A percentile compares a stretch with the other conserved stretches of the same genome.
Evolutionary conservation across 1,140 invertebrate species (phyloP).

Genomic region (Adelges cooleyi): DNA sequence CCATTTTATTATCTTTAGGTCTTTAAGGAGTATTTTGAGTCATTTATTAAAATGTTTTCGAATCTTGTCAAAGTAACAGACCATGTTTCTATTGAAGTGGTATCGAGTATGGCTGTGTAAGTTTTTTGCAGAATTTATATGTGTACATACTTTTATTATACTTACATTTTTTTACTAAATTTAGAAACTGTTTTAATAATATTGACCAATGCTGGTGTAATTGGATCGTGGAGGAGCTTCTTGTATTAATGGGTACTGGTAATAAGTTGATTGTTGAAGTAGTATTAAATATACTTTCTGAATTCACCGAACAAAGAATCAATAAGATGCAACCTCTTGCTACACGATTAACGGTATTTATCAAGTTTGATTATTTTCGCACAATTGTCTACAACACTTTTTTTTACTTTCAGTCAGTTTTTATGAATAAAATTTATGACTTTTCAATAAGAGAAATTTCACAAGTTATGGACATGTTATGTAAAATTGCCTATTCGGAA

Average conservation of each 20-base stretch:
- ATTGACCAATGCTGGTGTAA: constrained; percentile 31
- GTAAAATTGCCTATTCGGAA: constrained; percentile 43
- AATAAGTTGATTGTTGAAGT: constrained; percentile 19
- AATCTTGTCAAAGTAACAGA: constrained; percentile 32
- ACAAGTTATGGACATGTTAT: constrained; percentile 43
- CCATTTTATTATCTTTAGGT: constrained; percentile 31
- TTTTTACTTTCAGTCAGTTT: constrained; percentile 30
- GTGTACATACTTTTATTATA: background rate
- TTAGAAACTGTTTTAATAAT: constrained; percentile 31
- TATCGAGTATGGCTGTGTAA: constrained; percentile 32
- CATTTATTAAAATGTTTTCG: constrained; percentile 32
- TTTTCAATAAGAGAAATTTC: constrained; percentile 46
- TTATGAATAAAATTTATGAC: constrained; percentile 47
- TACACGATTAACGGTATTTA: constrained; percentile 27
- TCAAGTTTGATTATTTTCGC: too few species aligned
- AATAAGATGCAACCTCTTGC: constrained; percentile 31
- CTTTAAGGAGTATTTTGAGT: constrained; percentile 32
- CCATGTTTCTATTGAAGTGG: constrained; percentile 31
- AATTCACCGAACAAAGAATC: constrained; percentile 31
- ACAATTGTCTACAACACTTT: too few species aligned
- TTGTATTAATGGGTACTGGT: constrained; percentile 29
- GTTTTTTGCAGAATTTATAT: background rate
- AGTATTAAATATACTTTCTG: constrained; percentile 31
- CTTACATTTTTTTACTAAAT: background rate
- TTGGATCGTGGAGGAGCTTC: constrained; percentile 32